Base-by-base conservation (phyloP, 2,113 vertebrate genomes). In the Todiramphus chloris region DNA sequence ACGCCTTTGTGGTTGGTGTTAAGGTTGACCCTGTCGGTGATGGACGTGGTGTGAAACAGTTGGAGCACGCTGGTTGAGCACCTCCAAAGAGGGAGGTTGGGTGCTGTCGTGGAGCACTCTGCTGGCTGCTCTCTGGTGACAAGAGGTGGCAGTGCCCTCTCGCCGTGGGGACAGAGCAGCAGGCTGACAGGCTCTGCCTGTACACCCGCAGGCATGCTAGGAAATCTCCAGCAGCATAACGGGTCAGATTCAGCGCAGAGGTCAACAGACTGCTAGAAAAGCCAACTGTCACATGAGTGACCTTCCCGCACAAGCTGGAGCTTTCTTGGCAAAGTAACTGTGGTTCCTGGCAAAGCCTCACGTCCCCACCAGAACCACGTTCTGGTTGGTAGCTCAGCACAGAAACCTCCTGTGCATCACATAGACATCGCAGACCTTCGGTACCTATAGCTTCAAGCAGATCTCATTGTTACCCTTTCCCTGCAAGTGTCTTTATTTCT, bases 341-440 rank as follows among this genome's bases (percentile, higher is more conserved):
- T 59, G 18, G 27, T 63, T 67, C 18, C 78, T 77, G 37, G 50
- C 41, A 74, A 55, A 58, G n/a, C 44, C 16, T 31, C n/a, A 9
- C 0, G 0, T 66, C 41, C 7, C 33, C 56, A 33, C 7, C 64
- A 88, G 67, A 55, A 50, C 33, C 17, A 3, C 1, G 4, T 30
- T 56, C 10, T 1, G 4, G 16, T 37, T 75, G 46, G 16, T 63
- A 1, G 2, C 64, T 67, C 30, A 59, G 73, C 55, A 46, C 15
- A 81, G 50, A 51, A 90, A 63, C 3, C 9, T 50, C 43, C n/a
- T 6, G 3, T 50, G 24, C 19, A 19, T 58, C n/a, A 4, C 17
- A 7, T 1, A 27, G 75, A 48, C 27, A 41, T 41, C 0, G 2
- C 30, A 73, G 27, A 55, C 25, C 31, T 60, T 17, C 48, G 35